Percentiles rank a stretch among this genome's conserved stretches.
phyloP scores from a whole-genome alignment of 53 echinoderm and acorn worm genomes.

The Paracentrotus lividus region DNA sequence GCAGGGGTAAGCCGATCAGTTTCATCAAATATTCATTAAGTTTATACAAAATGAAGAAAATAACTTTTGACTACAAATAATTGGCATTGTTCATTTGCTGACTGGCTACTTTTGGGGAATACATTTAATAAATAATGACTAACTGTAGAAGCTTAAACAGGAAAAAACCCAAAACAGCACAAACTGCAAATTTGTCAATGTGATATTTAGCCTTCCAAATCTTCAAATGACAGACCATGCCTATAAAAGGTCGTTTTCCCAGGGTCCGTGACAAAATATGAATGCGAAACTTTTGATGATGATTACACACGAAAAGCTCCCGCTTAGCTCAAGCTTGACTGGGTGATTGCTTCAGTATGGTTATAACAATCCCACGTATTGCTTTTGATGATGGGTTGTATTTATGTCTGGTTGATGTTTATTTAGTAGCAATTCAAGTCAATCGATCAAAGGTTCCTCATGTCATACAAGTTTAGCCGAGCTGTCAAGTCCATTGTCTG shows the following conservation, averaged over 20 bases:
- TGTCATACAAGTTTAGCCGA: background rate
- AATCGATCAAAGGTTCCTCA: background rate
- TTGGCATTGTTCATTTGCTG: too few species aligned
- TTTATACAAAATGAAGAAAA: too few species aligned
- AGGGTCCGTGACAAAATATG: background rate
- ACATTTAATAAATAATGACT: too few species aligned
- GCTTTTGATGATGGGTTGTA: background rate
- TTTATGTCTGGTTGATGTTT: conserved; percentile 41
- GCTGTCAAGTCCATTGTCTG: conserved; percentile 52
- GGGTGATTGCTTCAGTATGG: conserved; percentile 34
- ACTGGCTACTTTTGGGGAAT: too few species aligned
- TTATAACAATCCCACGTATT: background rate
- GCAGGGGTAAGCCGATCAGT: background rate
- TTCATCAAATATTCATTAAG: too few species aligned
- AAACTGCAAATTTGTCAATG: background rate
- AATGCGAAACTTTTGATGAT: background rate
- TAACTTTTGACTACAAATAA: too few species aligned
- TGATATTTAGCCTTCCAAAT: background rate
- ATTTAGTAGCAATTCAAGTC: conserved; percentile 23
- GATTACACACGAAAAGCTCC: conserved; percentile 18
- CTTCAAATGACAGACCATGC: background rate
- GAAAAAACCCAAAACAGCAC: too few species aligned
- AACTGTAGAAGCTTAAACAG: too few species aligned
- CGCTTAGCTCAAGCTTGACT: background rate
- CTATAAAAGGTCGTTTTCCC: conserved; percentile 50